Conservation (phyloP, 2,797 vertebrate species). For the Esox lucius region DNA sequence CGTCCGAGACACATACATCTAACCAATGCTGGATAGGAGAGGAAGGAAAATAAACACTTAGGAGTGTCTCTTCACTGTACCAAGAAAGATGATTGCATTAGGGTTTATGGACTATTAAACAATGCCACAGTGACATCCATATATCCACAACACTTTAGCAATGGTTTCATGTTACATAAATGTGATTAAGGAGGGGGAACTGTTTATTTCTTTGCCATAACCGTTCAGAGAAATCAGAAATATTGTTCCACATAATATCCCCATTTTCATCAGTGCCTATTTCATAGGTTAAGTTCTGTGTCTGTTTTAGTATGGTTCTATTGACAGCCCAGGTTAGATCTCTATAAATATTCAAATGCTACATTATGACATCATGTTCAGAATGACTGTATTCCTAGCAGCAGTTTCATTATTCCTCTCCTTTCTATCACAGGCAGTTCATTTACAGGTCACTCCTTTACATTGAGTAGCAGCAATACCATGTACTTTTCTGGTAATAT, state of each 20-base stretch:
- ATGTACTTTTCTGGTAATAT: not conserved
- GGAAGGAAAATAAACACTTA: conserved; percentile 54
- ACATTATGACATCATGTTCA: conserved; percentile 39
- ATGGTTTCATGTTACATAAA: conserved; percentile 52
- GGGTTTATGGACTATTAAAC: conserved; percentile 67
- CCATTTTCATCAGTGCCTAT: conserved; percentile 41
- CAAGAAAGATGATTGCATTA: conserved; percentile 66
- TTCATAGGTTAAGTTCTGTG: conserved; percentile 43
- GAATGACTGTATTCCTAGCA: conserved; percentile 21
- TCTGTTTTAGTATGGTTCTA: conserved; percentile 48
- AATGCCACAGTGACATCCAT: conserved; percentile 42
- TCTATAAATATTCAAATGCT: conserved; percentile 27
- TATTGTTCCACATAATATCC: conserved; percentile 45
- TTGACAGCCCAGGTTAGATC: conserved; percentile 43
- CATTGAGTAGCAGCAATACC: not conserved
- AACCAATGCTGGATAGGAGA: conserved; percentile 25
- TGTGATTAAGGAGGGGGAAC: conserved; percentile 40
- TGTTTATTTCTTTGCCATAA: conserved; percentile 54
- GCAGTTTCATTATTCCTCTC: not conserved
- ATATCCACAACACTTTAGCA: conserved; percentile 30
- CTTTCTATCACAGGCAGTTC: not conserved
- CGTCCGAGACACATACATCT: conserved; percentile 51
- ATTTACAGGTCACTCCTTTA: not conserved
- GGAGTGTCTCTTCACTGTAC: conserved; percentile 61
- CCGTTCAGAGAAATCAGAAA: conserved; percentile 30